phyloP scores from a whole-genome alignment of 2,888 invertebrate genomes.

The Agrotis puta region DNA sequence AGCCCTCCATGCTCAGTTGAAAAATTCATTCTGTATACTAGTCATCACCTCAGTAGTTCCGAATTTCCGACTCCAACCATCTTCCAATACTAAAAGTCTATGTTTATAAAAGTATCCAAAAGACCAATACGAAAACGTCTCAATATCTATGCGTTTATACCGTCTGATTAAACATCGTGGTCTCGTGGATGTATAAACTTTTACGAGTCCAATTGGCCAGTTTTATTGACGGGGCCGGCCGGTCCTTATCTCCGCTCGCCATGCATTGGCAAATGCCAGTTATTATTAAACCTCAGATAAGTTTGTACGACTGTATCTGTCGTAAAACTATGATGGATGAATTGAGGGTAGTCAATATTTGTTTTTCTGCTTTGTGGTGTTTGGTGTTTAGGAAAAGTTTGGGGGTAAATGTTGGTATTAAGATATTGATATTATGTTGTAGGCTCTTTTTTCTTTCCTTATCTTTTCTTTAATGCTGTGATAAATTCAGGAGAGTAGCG shows the following conservation, averaged over 20 bases:
- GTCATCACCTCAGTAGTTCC: too few relatives aligned
- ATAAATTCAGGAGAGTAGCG: too few relatives aligned
- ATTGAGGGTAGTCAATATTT: conserved; percentile 29
- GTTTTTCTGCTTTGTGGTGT: conserved; percentile 7
- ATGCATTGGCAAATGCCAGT: conserved; percentile 52
- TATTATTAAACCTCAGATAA: conserved; percentile 56
- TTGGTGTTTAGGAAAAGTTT: neutral
- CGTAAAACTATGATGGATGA: conserved; percentile 59
- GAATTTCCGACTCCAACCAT: too few relatives aligned
- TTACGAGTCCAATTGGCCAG: conserved; percentile 57
- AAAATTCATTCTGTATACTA: too few relatives aligned
- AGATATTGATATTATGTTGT: too few relatives aligned
- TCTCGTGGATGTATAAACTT: conserved; percentile 59
- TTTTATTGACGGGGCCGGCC: conserved; percentile 59
- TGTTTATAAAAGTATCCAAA: neutral
- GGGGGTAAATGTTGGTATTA: neutral
- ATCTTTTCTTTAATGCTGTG: too few relatives aligned
- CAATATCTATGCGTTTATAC: conserved; percentile 46
- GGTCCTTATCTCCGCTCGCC: conserved; percentile 56
- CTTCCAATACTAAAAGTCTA: too few relatives aligned
- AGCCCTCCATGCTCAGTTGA: too few relatives aligned
- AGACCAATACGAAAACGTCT: conserved; percentile 43
- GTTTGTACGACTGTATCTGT: conserved; percentile 45
- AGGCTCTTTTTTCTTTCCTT: too few relatives aligned
- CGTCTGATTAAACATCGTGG: conserved; percentile 55